phyloP scores from a whole-genome alignment of 1,140 invertebrate species.

The Muscidifurax raptorellus region DNA sequence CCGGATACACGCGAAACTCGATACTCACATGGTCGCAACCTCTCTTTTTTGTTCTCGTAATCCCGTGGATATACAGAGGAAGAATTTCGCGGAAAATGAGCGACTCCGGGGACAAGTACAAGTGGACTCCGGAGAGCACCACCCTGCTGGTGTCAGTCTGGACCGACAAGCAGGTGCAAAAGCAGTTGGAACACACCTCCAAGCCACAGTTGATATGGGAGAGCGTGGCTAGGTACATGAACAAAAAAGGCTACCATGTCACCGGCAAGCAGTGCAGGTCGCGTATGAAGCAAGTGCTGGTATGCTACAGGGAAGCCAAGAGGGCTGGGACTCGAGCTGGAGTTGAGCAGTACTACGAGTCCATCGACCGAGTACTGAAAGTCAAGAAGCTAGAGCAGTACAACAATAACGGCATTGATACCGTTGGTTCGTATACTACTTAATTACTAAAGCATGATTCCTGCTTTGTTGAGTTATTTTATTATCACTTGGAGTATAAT shows the following conservation, averaged over 20 bases:
- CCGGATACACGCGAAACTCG: not conserved
- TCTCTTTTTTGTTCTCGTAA: not conserved
- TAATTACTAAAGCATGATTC: not conserved
- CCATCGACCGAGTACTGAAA: constrained; percentile 69
- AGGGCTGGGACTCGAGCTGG: constrained; percentile 66
- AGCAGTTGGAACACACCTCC: constrained; percentile 67
- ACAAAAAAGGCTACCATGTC: constrained; percentile 72
- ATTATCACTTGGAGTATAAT: too few species aligned
- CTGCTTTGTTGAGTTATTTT: not conserved
- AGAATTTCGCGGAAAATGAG: constrained; percentile 21
- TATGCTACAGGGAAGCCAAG: constrained; percentile 73
- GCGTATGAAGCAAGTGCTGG: constrained; percentile 72
- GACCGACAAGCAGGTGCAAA: constrained; percentile 73
- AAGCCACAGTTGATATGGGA: constrained; percentile 73
- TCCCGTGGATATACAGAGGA: not conserved
- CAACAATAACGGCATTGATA: constrained; percentile 65
- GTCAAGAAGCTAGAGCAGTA: constrained; percentile 59
- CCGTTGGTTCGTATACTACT: constrained; percentile 65
- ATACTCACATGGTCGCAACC: not conserved
- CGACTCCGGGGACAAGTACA: constrained; percentile 65
- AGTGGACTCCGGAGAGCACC: constrained; percentile 73
- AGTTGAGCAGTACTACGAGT: constrained; percentile 73
- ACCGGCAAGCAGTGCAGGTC: constrained; percentile 71
- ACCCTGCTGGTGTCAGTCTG: constrained; percentile 71
- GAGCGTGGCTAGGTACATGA: constrained; percentile 71